phyloP scores from a whole-genome alignment of 2,888 invertebrate species.

The Sarcophaga subvicina region DNA sequence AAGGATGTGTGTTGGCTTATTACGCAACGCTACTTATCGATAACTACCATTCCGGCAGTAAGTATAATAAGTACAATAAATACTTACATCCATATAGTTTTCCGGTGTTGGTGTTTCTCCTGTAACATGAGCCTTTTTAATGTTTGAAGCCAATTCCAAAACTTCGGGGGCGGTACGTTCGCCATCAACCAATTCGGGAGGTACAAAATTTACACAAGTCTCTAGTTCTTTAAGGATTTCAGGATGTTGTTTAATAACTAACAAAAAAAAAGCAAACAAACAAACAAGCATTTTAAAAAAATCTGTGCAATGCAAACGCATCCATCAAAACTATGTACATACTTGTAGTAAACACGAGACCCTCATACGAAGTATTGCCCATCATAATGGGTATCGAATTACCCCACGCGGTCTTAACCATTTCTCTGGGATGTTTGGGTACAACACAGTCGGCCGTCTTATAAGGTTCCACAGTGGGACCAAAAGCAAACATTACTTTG shows the following conservation, averaged over 20 bases:
- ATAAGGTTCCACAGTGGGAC: slow-evolving; percentile 79
- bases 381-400: slow-evolving; percentile 80
- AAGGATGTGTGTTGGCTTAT: too few species aligned
- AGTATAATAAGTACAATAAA: too few species aligned
- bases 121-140: slow-evolving; percentile 76
- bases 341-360: slow-evolving; percentile 77
- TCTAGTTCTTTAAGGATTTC: slow-evolving; percentile 73
- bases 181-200: slow-evolving; percentile 73
- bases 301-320: too few species aligned
- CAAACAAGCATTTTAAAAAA: background rate
- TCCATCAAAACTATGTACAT: slow-evolving; percentile 8
- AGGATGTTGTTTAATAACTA: slow-evolving; percentile 72
- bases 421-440: slow-evolving; percentile 77
- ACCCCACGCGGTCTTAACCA: slow-evolving; percentile 80
- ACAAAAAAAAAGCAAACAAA: background rate
- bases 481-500: slow-evolving; percentile 77
- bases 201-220: slow-evolving; percentile 73
- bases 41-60: too few species aligned
- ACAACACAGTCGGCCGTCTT: slow-evolving; percentile 78
- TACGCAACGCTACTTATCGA: too few species aligned
- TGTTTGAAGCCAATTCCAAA: slow-evolving; percentile 71
- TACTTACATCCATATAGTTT: slow-evolving; percentile 77
- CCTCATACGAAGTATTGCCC: slow-evolving; percentile 80
- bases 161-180: slow-evolving; percentile 72
- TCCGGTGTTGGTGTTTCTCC: slow-evolving; percentile 75